phyloP scores from a whole-genome alignment of 1,140 invertebrate genomes.

The Tetramorium parvispinum region DNA sequence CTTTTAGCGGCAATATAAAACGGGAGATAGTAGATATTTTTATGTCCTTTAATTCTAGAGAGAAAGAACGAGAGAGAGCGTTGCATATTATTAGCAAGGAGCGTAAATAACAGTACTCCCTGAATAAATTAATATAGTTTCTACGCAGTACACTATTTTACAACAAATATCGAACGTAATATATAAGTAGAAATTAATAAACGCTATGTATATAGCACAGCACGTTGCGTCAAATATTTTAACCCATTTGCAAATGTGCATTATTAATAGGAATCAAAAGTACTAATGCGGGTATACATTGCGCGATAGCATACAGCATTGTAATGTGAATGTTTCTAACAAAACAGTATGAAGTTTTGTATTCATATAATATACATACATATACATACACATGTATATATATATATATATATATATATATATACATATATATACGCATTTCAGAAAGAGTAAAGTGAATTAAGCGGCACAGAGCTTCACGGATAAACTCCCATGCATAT shows the following conservation, averaged over 20 bases:
- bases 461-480: conserved; percentile 16
- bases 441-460: conserved; percentile 39
- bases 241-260: not conserved
- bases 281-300: not conserved
- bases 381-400: not conserved
- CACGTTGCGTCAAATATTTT: conserved; percentile 26
- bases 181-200: conserved; percentile 38
- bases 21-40: not conserved
- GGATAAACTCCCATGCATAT: conserved; percentile 32
- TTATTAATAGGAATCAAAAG: conserved; percentile 26
- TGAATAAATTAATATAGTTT: conserved; percentile 20
- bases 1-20: not conserved
- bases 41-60: not conserved
- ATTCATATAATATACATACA: not conserved
- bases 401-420: not conserved
- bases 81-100: not conserved
- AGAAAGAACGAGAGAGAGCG: not conserved
- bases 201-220: not conserved
- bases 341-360: conserved; percentile 34
- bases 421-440: not conserved
- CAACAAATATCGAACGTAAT: not conserved
- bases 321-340: conserved; percentile 25
- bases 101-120: not conserved
- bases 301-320: not conserved
- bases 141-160: not conserved